Percentiles rank a stretch among this genome's conserved stretches.
Conservation (phyloP, 1,140 invertebrate species). For the Apolygus lucorum region DNA sequence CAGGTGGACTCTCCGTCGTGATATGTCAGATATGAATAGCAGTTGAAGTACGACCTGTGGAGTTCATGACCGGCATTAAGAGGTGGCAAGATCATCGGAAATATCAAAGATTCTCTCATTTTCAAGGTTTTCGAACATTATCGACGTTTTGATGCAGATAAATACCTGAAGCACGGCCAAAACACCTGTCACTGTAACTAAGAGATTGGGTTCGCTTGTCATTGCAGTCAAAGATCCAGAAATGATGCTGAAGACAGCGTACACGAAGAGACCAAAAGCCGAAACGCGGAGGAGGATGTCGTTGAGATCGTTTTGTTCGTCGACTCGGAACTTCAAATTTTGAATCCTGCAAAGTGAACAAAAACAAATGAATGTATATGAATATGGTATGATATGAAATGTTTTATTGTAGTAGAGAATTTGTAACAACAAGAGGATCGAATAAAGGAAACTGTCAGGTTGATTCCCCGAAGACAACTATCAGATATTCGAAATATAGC, state of each 20-base stretch:
- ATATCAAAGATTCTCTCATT: no score
- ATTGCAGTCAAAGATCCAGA: constrained; percentile 74
- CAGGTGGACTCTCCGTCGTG: constrained; percentile 76
- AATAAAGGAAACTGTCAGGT: no score
- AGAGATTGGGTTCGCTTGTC: constrained; percentile 72
- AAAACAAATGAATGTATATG: no score
- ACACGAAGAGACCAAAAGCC: constrained; percentile 83
- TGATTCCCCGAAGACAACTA: no score
- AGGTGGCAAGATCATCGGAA: no score
- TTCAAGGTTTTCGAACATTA: no score
- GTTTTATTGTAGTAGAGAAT: constrained; percentile 12
- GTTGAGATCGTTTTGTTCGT: constrained; percentile 78
- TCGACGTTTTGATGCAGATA: neutral
- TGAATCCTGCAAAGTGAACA: constrained; percentile 71
- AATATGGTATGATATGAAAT: no score
- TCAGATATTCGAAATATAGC: no score
- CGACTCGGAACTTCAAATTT: constrained; percentile 75
- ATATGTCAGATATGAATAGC: constrained; percentile 90
- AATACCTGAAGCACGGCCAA: constrained; percentile 71
- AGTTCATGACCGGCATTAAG: no score
- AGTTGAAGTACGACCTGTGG: constrained; percentile 84
- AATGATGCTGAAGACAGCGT: constrained; percentile 87
- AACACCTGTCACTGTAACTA: constrained; percentile 81
- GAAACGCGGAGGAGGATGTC: constrained; percentile 84
- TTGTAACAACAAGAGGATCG: constrained; percentile 19